phyloP scores from a whole-genome alignment of 2,113 vertebrate species.

The Myotis yumanensis region DNA sequence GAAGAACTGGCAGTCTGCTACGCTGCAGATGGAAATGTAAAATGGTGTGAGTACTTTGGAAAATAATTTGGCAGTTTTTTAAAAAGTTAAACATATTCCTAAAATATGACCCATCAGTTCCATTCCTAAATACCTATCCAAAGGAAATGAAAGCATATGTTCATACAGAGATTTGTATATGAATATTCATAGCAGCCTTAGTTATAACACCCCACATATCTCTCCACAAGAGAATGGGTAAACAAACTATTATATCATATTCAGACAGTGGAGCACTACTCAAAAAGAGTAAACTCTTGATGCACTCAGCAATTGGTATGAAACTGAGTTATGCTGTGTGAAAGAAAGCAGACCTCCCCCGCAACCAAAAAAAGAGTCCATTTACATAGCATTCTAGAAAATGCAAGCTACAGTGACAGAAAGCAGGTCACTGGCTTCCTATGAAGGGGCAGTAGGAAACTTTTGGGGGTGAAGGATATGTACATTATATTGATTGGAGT shows the following conservation, averaged over 20 bases:
- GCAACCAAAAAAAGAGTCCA: neutral
- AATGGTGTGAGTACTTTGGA: neutral
- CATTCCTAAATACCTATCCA: neutral
- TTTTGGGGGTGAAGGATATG: neutral
- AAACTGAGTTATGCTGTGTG: neutral
- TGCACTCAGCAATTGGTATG: neutral
- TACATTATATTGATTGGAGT: neutral
- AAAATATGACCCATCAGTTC: neutral
- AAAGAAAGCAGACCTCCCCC: neutral
- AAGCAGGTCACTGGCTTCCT: neutral
- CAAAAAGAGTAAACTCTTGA: no score
- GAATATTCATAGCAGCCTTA: neutral
- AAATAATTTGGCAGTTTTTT: neutral
- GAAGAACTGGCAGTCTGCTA: neutral
- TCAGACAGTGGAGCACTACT: fast-evolving
- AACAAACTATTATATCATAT: neutral
- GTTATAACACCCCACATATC: neutral
- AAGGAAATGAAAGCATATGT: neutral
- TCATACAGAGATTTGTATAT: neutral
- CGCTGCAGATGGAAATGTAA: neutral
- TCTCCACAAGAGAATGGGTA: neutral
- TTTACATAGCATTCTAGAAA: neutral
- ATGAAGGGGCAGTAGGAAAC: neutral
- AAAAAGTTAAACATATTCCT: neutral
- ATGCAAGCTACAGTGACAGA: neutral